Evolutionary conservation across 2,797 vertebrate genomes (phyloP), one percentile per base, ranked within the genome.

Genomic region (Philypnodon macrostomus): DNA sequence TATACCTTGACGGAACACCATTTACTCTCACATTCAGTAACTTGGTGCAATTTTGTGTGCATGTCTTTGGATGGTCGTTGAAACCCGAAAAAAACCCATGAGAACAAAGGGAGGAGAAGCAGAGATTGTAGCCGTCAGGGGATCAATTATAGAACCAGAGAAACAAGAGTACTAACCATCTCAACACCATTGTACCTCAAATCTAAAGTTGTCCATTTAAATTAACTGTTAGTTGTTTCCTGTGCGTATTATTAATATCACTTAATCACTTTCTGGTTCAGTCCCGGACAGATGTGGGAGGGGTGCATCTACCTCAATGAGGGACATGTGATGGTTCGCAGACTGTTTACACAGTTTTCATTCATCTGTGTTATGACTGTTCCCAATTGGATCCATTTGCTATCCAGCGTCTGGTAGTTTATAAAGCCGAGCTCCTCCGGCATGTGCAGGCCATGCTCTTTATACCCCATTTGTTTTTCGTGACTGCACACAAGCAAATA

Each of bases 311-410:
- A 58, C 70, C 61, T 66, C 14, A 24, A 41, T 34, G 56, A 62
- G 54, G 66, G 52, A 35, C 53, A 65, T 65, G 72, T 78, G 83
- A 80, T 80, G 63, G 72, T 59, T 82, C 51, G 38, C 79, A 83
- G 76, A 75, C 81, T 84, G 80, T 86, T 86, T 86, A 85, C 68
- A 73, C 63, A 52, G 69, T 84, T 81, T 65, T 77, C 73, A 79
- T 81, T 86, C 80, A 83, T 84, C 82, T 85, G 79, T 84, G 79
- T 65, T 70, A 76, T 74, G 79, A 70, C 76, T 68, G 65, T 73
- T 82, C 69, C 66, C 77, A 76, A 63, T 69, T 72, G 75, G 55
- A 80, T 70, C 53, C 49, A 61, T 81, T 82, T 63, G 66, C 81
- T 74, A 58, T 41, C 51, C 38, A 8, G 11, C 45, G 54, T 55